Base-by-base conservation (phyloP, 2,888 invertebrate genomes). In the Netelia virgata region DNA sequence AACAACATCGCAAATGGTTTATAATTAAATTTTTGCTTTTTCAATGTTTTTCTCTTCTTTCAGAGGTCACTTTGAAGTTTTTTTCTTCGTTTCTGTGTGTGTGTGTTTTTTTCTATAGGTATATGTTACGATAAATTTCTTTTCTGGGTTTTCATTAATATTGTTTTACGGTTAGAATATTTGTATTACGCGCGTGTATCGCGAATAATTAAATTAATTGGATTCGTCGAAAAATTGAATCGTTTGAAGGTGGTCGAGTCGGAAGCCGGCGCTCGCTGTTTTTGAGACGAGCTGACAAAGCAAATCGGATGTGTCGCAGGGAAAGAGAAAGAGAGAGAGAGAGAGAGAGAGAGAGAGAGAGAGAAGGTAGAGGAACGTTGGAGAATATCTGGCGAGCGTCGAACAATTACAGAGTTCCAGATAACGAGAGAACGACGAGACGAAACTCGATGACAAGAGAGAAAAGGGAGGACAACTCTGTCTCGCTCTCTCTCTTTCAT, bases 401-500 rank as follows among this genome's bases (percentile, higher is more conserved):
- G 73, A 80, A 73, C 80, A 80, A 80, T 80, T 72, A 72, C 73
- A 55, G 66, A n/a, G 50, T 47, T 18, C 66, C 5, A 28, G 5
- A 20, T 1, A 61, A 18, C 36, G 36, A 59, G 36, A 63, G 50
- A 47, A 10, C 3, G 47, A 47, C 47, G 47, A 47, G 47, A 47
- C 47, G 47, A 47, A 47, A 47, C 14, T 47, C 47, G 47, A 47
- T 47, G 47, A 14, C 47, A 47, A 63, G 5, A 41, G 41, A 64
- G 64, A 64, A 57, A 57, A 55, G 63, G 2, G 28, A 47, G 59
- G 61, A 50, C 55, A 53, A 43, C 57, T 36, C 3, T 28, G 3
- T 28, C 28, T 28, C 28, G 2, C 23, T 23, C 28, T 28, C 28
- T 28, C 28, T 28, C 28, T 23, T 23, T 23, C 23, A 23, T 23